A percentile compares a stretch with the other conserved stretches of the same genome.
Conservation (phyloP, 1,140 invertebrate species). For the Hesperophylax magnus region DNA sequence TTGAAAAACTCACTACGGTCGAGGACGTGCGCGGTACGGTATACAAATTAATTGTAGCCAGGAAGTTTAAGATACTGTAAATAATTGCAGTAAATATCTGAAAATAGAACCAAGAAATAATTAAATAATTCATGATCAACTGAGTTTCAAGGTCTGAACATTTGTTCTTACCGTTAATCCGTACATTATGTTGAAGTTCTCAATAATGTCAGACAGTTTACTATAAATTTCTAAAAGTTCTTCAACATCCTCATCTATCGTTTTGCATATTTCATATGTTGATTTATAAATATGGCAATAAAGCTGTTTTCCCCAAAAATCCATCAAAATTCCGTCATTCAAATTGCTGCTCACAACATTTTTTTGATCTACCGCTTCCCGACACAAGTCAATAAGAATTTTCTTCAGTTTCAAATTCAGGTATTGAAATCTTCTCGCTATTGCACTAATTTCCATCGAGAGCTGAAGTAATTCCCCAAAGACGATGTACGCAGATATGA, state of each 20-base stretch:
- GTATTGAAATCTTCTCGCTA: conserved; percentile 29
- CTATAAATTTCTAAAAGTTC: conserved; percentile 7
- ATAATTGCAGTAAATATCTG: too few species aligned
- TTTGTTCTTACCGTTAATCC: conserved; percentile 22
- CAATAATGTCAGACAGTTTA: conserved; percentile 22
- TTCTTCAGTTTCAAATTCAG: conserved; percentile 29
- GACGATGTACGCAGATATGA: neutral
- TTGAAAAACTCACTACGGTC: too few species aligned
- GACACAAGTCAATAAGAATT: neutral
- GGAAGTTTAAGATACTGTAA: too few species aligned
- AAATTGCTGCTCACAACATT: neutral
- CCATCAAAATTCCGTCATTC: conserved; percentile 19
- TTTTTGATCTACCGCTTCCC: neutral
- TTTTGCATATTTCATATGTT: neutral
- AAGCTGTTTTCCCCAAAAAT: conserved; percentile 9
- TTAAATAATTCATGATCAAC: too few species aligned
- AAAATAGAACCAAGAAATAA: too few species aligned
- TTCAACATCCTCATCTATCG: neutral
- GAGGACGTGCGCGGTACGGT: too few species aligned
- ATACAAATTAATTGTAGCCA: too few species aligned
- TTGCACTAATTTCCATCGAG: neutral
- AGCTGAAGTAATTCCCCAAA: neutral
- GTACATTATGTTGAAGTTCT: conserved; percentile 22
- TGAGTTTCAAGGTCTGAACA: too few species aligned
- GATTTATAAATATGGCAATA: neutral